phyloP scores from a whole-genome alignment of 2,888 invertebrate species.

The Mythimna impura region DNA sequence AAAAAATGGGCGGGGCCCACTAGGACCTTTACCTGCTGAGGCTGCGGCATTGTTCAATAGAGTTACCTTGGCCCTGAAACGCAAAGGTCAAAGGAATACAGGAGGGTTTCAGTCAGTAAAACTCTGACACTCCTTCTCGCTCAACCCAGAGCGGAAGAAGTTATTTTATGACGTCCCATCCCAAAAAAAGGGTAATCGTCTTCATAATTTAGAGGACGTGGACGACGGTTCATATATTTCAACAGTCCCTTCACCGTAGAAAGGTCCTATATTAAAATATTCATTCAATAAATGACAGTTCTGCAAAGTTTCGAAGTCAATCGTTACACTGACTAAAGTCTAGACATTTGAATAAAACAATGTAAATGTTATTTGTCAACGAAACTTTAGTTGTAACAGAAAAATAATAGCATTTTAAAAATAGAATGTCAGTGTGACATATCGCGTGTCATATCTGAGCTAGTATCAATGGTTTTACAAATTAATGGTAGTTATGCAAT shows the following conservation, averaged over 20 bases:
- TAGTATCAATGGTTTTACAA: constrained; percentile 39
- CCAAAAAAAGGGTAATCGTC: no score
- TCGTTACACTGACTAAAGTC: constrained; percentile 19
- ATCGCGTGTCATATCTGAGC: constrained; percentile 41
- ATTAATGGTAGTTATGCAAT: constrained; percentile 32
- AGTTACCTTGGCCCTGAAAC: no score
- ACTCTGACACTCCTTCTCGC: no score
- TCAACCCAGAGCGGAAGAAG: no score
- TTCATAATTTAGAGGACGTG: constrained; percentile 20
- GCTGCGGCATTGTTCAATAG: no score
- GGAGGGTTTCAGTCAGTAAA: no score
- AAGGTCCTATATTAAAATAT: not conserved
- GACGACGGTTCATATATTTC: not conserved
- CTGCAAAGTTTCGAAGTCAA: constrained; percentile 24
- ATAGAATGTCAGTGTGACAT: not conserved
- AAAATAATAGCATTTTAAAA: constrained; percentile 27
- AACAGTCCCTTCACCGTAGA: not conserved
- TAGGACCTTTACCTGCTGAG: no score
- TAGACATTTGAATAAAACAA: constrained; percentile 31
- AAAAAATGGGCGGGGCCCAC: no score
- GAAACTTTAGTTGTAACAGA: constrained; percentile 1
- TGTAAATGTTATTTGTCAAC: constrained; percentile 13
- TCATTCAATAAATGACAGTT: not conserved
- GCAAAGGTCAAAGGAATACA: no score
- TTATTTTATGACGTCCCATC: no score